These are phyloP conservation scores for Clarias macrocephalus DNA, from an alignment of 2,113 vertebrate species.

Conservation along the genomic window DNA sequence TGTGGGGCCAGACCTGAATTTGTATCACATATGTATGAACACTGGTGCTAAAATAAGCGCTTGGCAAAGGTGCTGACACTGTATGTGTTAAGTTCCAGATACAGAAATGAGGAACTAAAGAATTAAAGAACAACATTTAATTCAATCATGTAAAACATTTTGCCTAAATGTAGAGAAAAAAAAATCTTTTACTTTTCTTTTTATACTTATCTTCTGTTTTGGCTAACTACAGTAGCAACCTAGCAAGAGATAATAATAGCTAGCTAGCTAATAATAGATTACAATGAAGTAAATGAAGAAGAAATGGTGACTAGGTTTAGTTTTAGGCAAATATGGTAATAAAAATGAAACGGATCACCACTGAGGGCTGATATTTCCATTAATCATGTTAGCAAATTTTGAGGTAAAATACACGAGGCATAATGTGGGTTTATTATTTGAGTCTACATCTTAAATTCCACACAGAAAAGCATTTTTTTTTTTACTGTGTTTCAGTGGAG, in stretches of 20 bases:
- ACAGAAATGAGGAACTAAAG: background rate
- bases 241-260: background rate
- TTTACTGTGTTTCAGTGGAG: too few relatives aligned
- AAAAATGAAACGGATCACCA: background rate
- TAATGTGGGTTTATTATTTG: background rate
- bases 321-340: background rate
- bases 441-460: background rate
- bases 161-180: background rate
- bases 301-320: background rate
- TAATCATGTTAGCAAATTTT: background rate
- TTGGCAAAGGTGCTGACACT: background rate
- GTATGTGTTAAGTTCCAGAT: background rate
- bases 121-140: background rate
- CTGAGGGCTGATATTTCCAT: background rate
- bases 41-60: background rate
- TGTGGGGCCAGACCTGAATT: background rate
- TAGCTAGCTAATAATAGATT: background rate
- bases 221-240: background rate
- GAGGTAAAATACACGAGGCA: background rate
- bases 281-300: background rate
- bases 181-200: background rate
- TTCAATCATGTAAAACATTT: background rate
- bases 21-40: background rate
- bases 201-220: background rate
- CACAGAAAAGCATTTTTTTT: too few relatives aligned